These are phyloP conservation scores for Drosophila obscura DNA, from an alignment of 1,140 invertebrate species.

Conservation along the genomic window DNA sequence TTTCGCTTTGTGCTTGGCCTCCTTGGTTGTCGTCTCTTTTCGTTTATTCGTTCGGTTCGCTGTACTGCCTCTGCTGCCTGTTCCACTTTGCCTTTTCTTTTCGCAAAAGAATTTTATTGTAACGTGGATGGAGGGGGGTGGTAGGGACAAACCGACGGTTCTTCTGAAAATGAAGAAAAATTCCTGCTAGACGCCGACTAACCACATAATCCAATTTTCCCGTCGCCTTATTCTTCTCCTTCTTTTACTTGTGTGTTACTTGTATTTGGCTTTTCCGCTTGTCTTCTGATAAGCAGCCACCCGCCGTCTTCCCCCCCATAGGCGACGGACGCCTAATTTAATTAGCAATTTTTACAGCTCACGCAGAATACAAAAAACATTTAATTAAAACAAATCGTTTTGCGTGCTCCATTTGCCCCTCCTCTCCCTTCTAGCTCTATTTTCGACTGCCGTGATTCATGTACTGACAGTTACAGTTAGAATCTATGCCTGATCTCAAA, in stretches of 20 bases:
- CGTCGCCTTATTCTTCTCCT: slow-evolving; percentile 35
- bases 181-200: slow-evolving; percentile 61
- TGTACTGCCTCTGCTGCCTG: slow-evolving; percentile 46
- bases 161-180: slow-evolving; percentile 67
- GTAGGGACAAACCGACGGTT: slow-evolving; percentile 10
- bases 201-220: slow-evolving; percentile 77
- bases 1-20: slow-evolving; percentile 65
- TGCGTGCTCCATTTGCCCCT: slow-evolving; percentile 50
- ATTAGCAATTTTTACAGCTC: slow-evolving; percentile 71
- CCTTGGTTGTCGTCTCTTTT: slow-evolving; percentile 45
- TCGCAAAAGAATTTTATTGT: slow-evolving; percentile 77
- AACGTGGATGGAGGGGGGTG: slow-evolving; percentile 24
- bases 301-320: neutral
- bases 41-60: slow-evolving; percentile 46
- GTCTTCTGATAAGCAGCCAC: slow-evolving; percentile 65
- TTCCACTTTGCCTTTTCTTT: slow-evolving; percentile 71
- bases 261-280: slow-evolving; percentile 63
- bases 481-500: slow-evolving; percentile 33
- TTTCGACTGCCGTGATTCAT: slow-evolving; percentile 20
- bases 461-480: slow-evolving; percentile 27
- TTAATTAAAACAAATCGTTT: slow-evolving; percentile 75
- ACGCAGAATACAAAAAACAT: slow-evolving; percentile 69
- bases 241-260: slow-evolving; percentile 29
- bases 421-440: neutral
- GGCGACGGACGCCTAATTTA: slow-evolving; percentile 56